phyloP scores from a whole-genome alignment of 1,140 invertebrate genomes.

The Lasaia peninsularis region DNA sequence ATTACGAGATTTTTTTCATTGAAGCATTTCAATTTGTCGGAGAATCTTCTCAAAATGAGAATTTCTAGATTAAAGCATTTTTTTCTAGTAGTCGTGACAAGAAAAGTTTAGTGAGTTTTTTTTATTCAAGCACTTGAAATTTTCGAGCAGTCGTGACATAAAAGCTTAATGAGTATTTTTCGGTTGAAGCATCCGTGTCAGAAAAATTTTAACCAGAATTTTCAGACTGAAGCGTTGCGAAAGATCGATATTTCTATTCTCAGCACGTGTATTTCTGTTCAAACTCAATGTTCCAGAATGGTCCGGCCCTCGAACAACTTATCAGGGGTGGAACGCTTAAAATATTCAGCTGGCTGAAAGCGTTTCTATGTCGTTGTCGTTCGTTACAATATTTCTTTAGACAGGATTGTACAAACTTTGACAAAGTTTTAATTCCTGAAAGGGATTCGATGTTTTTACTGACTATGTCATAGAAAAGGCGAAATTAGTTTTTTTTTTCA shows the following conservation, averaged over 20 bases:
- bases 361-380: slow-evolving; percentile 25
- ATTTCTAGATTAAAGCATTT: no score
- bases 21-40: no score
- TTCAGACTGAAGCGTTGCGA: neutral
- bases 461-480: slow-evolving; percentile 13
- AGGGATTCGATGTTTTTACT: slow-evolving; percentile 17
- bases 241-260: neutral
- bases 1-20: no score
- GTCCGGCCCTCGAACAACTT: neutral
- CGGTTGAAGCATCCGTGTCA: no score
- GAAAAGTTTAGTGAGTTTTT: no score
- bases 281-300: neutral
- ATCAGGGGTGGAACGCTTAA: slow-evolving; percentile 15
- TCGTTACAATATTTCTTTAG: slow-evolving; percentile 20
- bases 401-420: slow-evolving; percentile 13
- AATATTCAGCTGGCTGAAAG: slow-evolving; percentile 33
- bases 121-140: no score
- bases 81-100: no score
- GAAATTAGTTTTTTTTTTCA: neutral
- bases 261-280: neutral
- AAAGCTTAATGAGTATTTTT: no score
- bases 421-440: slow-evolving; percentile 21
- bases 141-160: no score
- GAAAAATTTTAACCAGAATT: no score
- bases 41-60: no score